phyloP scores from a whole-genome alignment of 1,140 invertebrate genomes.

The Heterodera carotae region DNA sequence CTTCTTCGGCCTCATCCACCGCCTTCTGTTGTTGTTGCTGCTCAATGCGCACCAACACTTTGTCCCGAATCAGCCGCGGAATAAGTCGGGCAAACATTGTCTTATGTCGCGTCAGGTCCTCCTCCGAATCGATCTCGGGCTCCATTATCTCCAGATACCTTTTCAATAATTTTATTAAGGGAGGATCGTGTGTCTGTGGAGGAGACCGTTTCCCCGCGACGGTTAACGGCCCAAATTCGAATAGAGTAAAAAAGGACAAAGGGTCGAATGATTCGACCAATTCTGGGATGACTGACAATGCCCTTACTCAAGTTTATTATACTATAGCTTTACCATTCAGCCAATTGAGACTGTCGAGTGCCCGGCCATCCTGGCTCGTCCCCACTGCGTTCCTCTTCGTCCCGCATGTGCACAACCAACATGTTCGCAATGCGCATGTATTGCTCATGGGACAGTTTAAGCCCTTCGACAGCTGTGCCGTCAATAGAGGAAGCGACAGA shows the following conservation, averaged over 20 bases:
- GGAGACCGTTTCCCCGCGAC: no score
- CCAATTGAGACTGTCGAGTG: constrained; percentile 78
- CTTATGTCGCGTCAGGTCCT: constrained; percentile 21
- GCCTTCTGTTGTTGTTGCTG: background rate
- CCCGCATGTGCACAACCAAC: constrained; percentile 83
- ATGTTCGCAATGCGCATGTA: constrained; percentile 90
- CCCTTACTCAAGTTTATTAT: no score
- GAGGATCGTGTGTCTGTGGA: background rate
- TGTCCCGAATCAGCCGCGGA: constrained; percentile 18
- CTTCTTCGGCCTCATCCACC: background rate
- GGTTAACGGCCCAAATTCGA: no score
- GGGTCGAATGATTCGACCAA: no score
- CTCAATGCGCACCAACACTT: constrained; percentile 22
- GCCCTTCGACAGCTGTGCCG: constrained; percentile 68
- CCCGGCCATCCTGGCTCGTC: constrained; percentile 70
- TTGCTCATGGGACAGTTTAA: constrained; percentile 88
- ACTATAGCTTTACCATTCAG: constrained; percentile 81
- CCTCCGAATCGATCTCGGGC: constrained; percentile 28
- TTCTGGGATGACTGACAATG: no score
- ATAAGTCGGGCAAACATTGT: constrained; percentile 19
- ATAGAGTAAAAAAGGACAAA: no score
- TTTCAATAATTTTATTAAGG: background rate
- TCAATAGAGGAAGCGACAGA: background rate
- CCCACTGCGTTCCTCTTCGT: constrained; percentile 75
- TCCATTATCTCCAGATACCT: constrained; percentile 75